Base-by-base conservation (phyloP, 2,797 vertebrate genomes). In the Mycteria americana region DNA sequence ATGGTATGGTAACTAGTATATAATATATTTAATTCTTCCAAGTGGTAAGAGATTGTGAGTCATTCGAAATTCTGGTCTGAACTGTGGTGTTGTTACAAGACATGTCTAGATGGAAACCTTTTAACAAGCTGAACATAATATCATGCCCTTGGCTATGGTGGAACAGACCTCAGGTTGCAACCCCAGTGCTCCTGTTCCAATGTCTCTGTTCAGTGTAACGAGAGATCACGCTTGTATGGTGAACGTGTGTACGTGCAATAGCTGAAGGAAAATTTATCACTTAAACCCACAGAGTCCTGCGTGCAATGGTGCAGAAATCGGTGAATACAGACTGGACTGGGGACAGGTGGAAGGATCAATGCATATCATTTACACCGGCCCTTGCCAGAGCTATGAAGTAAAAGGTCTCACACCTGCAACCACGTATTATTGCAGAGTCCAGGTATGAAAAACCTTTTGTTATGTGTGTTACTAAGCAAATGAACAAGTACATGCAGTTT, bases 391-490 rank as follows among this genome's bases (percentile, higher is more conserved):
- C 92, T 98, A 98, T 69, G 98, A 99, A 97, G 97, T 98, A n/a
- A 98, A 97, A 93, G 97, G 97, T 31, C 98, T 99, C 72, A 96
- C 95, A n/a, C 98, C 98, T 37, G 98, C 98, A 62, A 98, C 98
- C 62, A 97, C 97, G 0, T 99, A 99, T 72, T 98, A 98, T 57
- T 98, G 98, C 97, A 97, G 98, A 96, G 98, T 98, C 37, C 98
- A 98, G 98, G 98, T 99, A 98, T 23, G 87, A 48, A 37, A 23
- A 69, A 37, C 60, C 54, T 78, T 81, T 17, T 35, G 35, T 69
- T 50, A 1, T 0, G 5, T 0, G 5, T 62, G 46, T n/a, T 53
- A 4, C 27, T 39, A 17, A 51, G 81, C 83, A 76, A 59, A 46
- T 8, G 4, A 39, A 24, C 45, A 27, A 11, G 30, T 11, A 9